Percentiles rank a stretch among this genome's conserved stretches.
These are phyloP conservation scores for Botrylloides violaceus DNA, from an alignment of 23 tunicate species.

Conservation along the genomic window DNA sequence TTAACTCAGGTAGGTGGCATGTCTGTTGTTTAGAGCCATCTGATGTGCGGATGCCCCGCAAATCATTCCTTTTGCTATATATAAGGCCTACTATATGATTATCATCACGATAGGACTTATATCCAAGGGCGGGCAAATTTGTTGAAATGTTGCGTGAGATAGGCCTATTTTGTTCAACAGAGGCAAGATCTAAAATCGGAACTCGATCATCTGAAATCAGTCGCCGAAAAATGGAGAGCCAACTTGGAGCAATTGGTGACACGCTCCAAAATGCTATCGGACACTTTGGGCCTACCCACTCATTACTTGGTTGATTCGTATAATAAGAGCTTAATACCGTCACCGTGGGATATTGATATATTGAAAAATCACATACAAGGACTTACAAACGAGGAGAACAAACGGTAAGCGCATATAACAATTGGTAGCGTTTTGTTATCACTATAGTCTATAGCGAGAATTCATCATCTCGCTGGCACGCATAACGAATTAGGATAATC, in stretches of 20 bases:
- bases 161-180: too few species aligned
- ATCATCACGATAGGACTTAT: too few species aligned
- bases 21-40: too few species aligned
- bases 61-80: too few species aligned
- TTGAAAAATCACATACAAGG: not conserved
- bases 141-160: too few species aligned
- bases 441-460: too few species aligned
- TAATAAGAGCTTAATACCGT: not conserved
- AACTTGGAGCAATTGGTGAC: not conserved
- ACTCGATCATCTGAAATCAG: not conserved
- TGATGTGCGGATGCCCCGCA: too few species aligned
- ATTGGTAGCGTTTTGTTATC: not conserved
- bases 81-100: too few species aligned
- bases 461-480: too few species aligned
- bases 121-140: too few species aligned
- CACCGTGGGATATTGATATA: not conserved
- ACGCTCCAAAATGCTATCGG: not conserved
- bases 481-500: too few species aligned
- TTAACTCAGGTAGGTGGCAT: too few species aligned
- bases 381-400: not conserved
- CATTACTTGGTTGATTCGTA: not conserved
- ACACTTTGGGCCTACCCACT: not conserved
- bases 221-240: not conserved
- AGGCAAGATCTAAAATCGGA: not conserved
- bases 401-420: not conserved